Evolutionary conservation across 2,113 vertebrate genomes (phyloP).

Genomic region (Halichoeres trimaculatus): DNA sequence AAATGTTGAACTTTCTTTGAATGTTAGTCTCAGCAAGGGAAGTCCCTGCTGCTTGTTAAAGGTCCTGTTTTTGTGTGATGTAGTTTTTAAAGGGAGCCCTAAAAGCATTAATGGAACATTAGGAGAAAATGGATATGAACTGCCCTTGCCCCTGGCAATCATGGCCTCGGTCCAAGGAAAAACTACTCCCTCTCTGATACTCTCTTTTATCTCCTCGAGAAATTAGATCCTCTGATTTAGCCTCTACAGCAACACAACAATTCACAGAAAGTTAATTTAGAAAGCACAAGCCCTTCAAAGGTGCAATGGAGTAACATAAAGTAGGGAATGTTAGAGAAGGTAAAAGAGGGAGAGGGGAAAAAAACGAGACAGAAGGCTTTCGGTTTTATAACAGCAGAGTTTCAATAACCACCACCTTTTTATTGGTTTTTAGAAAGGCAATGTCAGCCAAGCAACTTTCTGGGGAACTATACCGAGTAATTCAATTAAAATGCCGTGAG

Average conservation of each 20-base stretch:
- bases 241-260: conserved; percentile 44
- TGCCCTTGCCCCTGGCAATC: conserved; percentile 66
- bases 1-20: conserved; percentile 14
- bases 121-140: conserved; percentile 79
- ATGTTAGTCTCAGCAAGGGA: background rate
- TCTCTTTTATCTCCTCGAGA: conserved; percentile 49
- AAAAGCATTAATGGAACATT: conserved; percentile 77
- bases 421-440: conserved; percentile 52
- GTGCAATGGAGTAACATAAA: conserved; percentile 19
- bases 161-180: conserved; percentile 70
- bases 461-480: conserved; percentile 65
- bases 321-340: background rate
- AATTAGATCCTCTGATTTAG: conserved; percentile 64
- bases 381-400: conserved; percentile 32
- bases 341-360: conserved; percentile 15
- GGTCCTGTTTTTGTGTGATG: conserved; percentile 39
- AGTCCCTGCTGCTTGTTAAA: conserved; percentile 5
- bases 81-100: conserved; percentile 51
- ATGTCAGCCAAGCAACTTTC: conserved; percentile 67
- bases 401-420: conserved; percentile 53
- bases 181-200: conserved; percentile 39
- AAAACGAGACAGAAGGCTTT: conserved; percentile 14
- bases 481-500: conserved; percentile 68
- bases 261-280: conserved; percentile 31
- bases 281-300: conserved; percentile 31